These are phyloP conservation scores for Volucella bombylans DNA, from an alignment of 2,888 invertebrate species.

Conservation along the genomic window DNA sequence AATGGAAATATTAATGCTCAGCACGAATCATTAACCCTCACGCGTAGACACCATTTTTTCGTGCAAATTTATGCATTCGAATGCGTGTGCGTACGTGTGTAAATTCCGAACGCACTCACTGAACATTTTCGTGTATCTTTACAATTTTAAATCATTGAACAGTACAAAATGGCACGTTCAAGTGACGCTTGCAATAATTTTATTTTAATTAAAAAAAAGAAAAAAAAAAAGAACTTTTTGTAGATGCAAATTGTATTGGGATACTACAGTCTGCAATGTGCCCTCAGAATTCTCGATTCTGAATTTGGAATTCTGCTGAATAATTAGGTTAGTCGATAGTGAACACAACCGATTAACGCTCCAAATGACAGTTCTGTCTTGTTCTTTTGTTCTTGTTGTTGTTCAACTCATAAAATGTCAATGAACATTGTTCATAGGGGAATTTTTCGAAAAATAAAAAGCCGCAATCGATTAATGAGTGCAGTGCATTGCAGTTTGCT, in stretches of 20 bases:
- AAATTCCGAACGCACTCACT: too few species aligned
- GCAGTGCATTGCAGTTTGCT: background rate
- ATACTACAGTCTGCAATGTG: too few species aligned
- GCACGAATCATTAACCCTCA: too few species aligned
- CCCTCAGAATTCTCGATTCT: too few species aligned
- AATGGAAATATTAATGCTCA: too few species aligned
- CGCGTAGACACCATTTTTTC: too few species aligned
- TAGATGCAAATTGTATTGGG: too few species aligned
- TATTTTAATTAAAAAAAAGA: too few species aligned
- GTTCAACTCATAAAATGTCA: background rate
- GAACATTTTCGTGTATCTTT: background rate
- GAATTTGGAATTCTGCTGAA: constrained; percentile 23
- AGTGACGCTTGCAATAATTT: constrained; percentile 21
- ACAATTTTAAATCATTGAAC: background rate
- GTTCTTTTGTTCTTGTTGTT: background rate
- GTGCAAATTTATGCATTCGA: too few species aligned
- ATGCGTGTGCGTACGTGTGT: background rate
- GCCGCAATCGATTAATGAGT: background rate
- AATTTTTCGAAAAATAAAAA: background rate
- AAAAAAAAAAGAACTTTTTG: too few species aligned
- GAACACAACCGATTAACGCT: constrained; percentile 13
- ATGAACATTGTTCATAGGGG: background rate
- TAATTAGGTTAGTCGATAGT: constrained; percentile 34
- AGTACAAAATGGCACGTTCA: constrained; percentile 24
- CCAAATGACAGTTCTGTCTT: background rate